Evolutionary conservation across 2,797 vertebrate species (phyloP).

Genomic region (Ficedula albicollis): DNA sequence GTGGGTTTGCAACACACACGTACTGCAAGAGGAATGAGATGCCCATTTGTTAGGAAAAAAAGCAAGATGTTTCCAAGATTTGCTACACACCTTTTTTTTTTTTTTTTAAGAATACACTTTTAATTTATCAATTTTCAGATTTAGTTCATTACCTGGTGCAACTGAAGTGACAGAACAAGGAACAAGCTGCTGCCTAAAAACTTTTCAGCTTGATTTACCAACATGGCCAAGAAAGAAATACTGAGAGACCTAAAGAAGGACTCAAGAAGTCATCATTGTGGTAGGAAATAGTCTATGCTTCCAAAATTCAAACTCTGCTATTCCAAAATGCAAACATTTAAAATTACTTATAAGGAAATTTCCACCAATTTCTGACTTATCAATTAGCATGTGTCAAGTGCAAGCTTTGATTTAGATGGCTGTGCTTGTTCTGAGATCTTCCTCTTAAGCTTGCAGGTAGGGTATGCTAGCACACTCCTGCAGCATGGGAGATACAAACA

Average conservation of each 20-base stretch:
- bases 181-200: not conserved
- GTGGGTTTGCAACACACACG: not conserved
- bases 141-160: not conserved
- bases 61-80: not conserved
- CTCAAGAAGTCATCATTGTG: not conserved
- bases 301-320: not conserved
- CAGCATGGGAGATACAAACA: not conserved
- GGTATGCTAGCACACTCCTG: not conserved
- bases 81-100: not conserved
- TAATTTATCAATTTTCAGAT: not conserved
- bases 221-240: not conserved
- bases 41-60: not conserved
- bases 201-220: not conserved
- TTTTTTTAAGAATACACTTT: not conserved
- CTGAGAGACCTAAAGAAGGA: not conserved
- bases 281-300: not conserved
- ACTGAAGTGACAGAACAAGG: not conserved
- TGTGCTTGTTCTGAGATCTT: not conserved
- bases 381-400: fast-evolving
- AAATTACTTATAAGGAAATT: not conserved
- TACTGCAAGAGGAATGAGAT: not conserved
- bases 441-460: not conserved
- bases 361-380: not conserved
- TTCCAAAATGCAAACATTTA: not conserved
- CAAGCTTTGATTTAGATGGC: not conserved